Base-by-base conservation (phyloP, 2,888 invertebrate genomes). In the Nomada fabriciana region DNA sequence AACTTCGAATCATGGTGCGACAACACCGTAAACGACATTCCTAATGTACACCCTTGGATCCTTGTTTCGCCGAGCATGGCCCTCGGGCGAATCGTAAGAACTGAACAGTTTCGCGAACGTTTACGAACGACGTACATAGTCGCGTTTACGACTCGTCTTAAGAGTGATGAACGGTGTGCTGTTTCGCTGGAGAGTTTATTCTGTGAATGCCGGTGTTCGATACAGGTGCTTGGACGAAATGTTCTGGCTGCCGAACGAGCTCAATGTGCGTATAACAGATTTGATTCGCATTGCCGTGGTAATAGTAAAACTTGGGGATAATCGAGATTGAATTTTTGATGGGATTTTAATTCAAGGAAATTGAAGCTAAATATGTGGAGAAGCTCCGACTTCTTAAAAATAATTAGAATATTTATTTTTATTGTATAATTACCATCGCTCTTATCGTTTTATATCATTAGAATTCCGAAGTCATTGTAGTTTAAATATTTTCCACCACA, bases 1-100 rank as follows among this genome's bases (percentile, higher is more conserved):
- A 80, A 77, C 72, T 80, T 72, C 43, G 77, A 72, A 72, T 78
- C 78, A 77, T 65, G 67, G 60, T 23, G 77, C 55, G 50, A 55
- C 55, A 55, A 63, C 67, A 55, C 63, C 55, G 79, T 68, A 68
- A 78, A 52, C 71, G 70, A 57, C 60, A 55, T 71, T 76, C 57
- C 50, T 43, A 50, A 71, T 60, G 52, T 59, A 29, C 71, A 29
- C 53, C 59, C 13, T 1, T 23, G 61, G 18, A 29, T 20, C 13
- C 25, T 7, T 7, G 25, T 43, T 57, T n/a, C 55, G 47, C 57
- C 5, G 15, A 0, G 23, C 5, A 18, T 29, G 25, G 64, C 23
- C 42, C 55, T 42, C 20, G 20, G 25, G 4, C 23, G 5, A 29
- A 15, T 42, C 5, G 15, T 18, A 43, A 57, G 15, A 43, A 57